Evolutionary conservation across 2,888 invertebrate genomes (phyloP).

Genomic region (Chaetoderma sp.): DNA sequence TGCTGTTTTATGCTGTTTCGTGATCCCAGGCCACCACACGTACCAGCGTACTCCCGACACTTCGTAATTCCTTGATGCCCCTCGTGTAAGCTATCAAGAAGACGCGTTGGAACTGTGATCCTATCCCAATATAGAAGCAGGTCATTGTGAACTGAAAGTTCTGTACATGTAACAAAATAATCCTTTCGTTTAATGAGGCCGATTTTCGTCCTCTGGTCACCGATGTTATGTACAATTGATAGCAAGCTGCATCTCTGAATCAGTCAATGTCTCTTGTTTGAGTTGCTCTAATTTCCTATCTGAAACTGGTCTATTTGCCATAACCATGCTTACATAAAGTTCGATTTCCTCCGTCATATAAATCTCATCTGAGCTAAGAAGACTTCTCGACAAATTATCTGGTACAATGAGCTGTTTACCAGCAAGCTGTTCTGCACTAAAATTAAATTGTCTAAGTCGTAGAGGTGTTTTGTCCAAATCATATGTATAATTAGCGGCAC

Average conservation of each 20-base stretch:
- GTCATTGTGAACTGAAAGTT: conserved; percentile 21
- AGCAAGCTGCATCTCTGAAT: conserved; percentile 13
- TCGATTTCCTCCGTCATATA: conserved; percentile 17
- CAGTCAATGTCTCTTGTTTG: conserved; percentile 1
- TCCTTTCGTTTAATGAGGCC: not conserved
- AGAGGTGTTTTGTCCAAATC: conserved; percentile 33
- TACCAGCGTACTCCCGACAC: not conserved
- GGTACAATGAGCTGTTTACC: conserved; percentile 37
- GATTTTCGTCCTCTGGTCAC: conserved; percentile 26
- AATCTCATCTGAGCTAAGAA: not conserved
- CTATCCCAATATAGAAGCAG: not conserved
- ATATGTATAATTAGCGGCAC: conserved; percentile 37
- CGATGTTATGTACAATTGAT: conserved; percentile 13
- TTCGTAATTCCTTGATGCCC: conserved; percentile 25
- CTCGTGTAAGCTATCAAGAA: conserved; percentile 24
- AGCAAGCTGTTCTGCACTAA: conserved; percentile 19
- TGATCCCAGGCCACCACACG: conserved; percentile 39
- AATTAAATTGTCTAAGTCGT: conserved; percentile 29
- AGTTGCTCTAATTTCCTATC: conserved; percentile 23
- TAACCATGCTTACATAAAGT: conserved; percentile 9
- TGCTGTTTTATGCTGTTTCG: conserved; percentile 15
- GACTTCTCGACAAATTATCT: conserved; percentile 34
- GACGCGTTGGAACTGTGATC: not conserved
- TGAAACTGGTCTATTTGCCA: conserved; percentile 4
- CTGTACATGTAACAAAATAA: conserved; percentile 15